phyloP scores from a whole-genome alignment of 2,888 invertebrate species.

The Oscheius sp. region DNA sequence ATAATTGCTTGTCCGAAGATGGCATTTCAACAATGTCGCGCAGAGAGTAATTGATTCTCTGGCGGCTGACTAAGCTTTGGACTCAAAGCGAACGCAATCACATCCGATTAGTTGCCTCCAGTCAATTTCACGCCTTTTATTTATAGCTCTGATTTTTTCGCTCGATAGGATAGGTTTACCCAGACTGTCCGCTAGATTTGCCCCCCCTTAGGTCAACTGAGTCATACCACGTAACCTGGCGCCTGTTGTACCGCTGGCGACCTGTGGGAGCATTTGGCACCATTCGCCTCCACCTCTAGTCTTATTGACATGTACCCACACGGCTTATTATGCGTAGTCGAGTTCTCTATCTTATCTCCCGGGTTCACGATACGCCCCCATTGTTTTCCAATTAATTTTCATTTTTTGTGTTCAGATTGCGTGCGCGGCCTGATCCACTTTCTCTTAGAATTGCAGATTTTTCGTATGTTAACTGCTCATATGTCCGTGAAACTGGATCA shows the following conservation, averaged over 20 bases:
- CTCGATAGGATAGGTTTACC: not conserved
- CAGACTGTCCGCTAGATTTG: no score
- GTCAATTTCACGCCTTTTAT: no score
- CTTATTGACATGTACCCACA: not conserved
- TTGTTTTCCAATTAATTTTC: no score
- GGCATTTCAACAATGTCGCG: not conserved
- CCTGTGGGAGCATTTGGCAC: constrained; percentile 19
- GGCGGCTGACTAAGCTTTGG: constrained; percentile 10
- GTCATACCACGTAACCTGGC: constrained; percentile 18
- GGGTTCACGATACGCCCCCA: not conserved
- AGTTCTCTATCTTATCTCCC: not conserved
- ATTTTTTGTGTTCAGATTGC: not conserved
- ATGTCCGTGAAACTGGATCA: no score
- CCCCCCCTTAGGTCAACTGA: not conserved
- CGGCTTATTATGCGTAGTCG: not conserved
- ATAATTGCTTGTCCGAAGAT: not conserved
- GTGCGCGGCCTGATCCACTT: not conserved
- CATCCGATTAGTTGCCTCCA: constrained; percentile 18
- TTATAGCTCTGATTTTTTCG: not conserved
- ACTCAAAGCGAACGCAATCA: not conserved
- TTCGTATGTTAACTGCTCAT: no score
- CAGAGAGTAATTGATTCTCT: constrained; percentile 17
- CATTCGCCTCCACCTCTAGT: not conserved
- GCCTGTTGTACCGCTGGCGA: constrained; percentile 1
- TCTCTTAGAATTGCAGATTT: no score